Percentiles rank a stretch among this genome's conserved stretches.
Conservation (phyloP, 2,797 vertebrate genomes). For the Rousettus madagascariensis region DNA sequence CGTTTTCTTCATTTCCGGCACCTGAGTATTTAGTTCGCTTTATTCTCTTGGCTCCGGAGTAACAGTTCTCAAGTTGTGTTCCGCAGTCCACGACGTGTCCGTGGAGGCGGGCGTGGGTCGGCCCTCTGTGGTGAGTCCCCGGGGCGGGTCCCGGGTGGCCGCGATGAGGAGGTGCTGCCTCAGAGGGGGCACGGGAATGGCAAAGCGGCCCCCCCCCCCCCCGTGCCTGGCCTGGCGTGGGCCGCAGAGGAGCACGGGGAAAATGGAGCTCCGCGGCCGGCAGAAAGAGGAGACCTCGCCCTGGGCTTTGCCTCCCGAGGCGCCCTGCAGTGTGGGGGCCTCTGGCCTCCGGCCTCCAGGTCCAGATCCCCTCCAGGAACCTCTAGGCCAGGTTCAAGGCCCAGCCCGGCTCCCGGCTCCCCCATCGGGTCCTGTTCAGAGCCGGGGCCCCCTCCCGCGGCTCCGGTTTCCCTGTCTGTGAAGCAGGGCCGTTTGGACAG, state of each 20-base stretch:
- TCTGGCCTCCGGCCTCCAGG: neutral
- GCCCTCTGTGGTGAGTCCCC: neutral
- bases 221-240: fast-evolving
- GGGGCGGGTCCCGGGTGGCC: fast-evolving
- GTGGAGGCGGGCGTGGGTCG: fast-evolving
- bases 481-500: neutral
- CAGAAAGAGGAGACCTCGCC: no score
- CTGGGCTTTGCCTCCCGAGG: no score
- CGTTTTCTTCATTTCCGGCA: no score
- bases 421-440: neutral
- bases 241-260: neutral
- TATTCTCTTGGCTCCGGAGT: no score
- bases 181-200: no score
- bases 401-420: neutral
- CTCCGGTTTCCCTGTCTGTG: neutral
- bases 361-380: fast-evolving
- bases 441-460: neutral
- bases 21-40: fast-evolving
- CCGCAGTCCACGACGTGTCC: fast-evolving
- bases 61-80: neutral
- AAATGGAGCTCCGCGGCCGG: no score
- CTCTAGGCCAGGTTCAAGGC: neutral
- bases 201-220: fast-evolving
- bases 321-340: neutral
- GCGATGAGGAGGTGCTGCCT: no score